These are phyloP conservation scores for Pterocles gutturalis DNA, from an alignment of 2,113 vertebrate species.

Conservation along the genomic window DNA sequence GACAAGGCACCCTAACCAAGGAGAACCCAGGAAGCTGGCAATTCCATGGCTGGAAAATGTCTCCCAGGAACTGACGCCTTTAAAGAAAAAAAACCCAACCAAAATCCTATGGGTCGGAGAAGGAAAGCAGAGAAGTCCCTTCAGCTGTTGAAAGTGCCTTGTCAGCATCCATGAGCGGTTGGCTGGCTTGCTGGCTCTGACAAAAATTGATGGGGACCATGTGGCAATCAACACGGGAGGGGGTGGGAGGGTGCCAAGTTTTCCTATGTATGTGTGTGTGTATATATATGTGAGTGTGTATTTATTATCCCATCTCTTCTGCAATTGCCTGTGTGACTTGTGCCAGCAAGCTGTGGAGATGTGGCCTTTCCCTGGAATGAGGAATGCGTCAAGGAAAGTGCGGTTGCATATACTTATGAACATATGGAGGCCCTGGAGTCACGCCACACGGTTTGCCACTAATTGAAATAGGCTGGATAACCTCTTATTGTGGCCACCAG, in stretches of 20 bases:
- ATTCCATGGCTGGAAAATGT: background rate
- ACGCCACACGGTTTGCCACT: constrained; percentile 49
- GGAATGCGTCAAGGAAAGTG: constrained; percentile 68
- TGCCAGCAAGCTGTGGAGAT: constrained; percentile 63
- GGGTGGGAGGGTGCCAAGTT: constrained; percentile 41
- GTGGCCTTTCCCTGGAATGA: constrained; percentile 59
- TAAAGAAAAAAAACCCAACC: background rate
- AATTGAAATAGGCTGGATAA: constrained; percentile 67
- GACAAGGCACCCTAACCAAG: background rate
- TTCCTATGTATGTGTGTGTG: constrained; percentile 39
- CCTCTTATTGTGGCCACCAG: constrained; percentile 56
- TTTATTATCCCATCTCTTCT: constrained; percentile 53
- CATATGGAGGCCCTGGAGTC: constrained; percentile 49
- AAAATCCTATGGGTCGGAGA: background rate
- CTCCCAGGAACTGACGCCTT: background rate
- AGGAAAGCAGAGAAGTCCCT: constrained; percentile 23
- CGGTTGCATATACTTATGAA: constrained; percentile 10
- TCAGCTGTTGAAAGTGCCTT: constrained; percentile 58
- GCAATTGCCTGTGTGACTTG: constrained; percentile 37
- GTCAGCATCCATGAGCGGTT: constrained; percentile 33
- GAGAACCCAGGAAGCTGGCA: background rate
- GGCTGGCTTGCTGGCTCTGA: constrained; percentile 49
- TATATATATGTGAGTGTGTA: constrained; percentile 4
- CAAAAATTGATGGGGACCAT: constrained; percentile 70
- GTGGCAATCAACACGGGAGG: constrained; percentile 61